Conservation (phyloP, 2,888 invertebrate genomes). For the Rhingia campestris region DNA sequence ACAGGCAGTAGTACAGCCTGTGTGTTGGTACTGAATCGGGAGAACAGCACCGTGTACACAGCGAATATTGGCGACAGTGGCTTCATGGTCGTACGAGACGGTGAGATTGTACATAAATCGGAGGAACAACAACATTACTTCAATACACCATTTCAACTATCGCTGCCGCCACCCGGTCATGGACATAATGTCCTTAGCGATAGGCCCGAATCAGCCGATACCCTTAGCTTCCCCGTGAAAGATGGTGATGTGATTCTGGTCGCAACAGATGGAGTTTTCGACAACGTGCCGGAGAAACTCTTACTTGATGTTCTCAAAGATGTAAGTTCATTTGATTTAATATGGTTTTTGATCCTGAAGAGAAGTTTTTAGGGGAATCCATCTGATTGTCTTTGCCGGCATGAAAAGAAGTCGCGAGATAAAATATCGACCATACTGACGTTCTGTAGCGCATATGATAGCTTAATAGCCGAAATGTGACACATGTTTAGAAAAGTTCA, state of each 20-base stretch:
- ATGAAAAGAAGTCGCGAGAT: too few relatives aligned
- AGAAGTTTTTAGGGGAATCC: too few relatives aligned
- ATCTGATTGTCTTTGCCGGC: too few relatives aligned
- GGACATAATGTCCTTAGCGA: conserved; percentile 94
- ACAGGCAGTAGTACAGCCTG: conserved; percentile 98
- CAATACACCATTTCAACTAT: conserved; percentile 98
- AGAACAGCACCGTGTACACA: conserved; percentile 94
- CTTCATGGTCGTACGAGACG: conserved; percentile 94
- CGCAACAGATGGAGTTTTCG: conserved; percentile 99
- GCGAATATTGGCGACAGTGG: conserved; percentile 99
- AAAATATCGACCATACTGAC: too few relatives aligned
- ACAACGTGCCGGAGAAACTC: conserved; percentile 96
- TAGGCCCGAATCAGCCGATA: conserved; percentile 95
- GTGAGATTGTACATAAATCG: conserved; percentile 94
- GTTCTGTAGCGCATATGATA: too few relatives aligned
- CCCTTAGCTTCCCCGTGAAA: conserved; percentile 91
- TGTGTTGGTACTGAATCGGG: conserved; percentile 95
- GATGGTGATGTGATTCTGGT: conserved; percentile 97
- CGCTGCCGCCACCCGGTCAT: conserved; percentile 95
- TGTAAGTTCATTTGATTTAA: conserved; percentile 80
- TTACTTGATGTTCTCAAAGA: conserved; percentile 92
- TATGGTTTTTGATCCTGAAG: not conserved
- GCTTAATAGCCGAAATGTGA: too few relatives aligned
- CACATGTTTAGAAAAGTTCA: too few relatives aligned
- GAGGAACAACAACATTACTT: conserved; percentile 99